Evolutionary conservation across 2,113 vertebrate genomes (phyloP).

Genomic region (Scartelaos histophorus): DNA sequence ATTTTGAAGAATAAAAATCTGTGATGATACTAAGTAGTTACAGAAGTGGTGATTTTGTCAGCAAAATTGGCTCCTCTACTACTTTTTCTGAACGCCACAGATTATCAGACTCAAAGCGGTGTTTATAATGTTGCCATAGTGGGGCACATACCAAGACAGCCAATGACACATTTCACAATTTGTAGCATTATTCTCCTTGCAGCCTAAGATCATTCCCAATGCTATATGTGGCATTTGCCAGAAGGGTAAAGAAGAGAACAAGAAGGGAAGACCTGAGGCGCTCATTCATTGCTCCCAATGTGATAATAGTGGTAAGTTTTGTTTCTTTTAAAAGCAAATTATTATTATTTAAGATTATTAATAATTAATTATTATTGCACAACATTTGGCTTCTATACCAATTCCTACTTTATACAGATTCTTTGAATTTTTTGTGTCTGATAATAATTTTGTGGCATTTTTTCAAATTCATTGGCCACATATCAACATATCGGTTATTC

Average conservation of each 20-base stretch:
- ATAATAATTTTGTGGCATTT: not conserved
- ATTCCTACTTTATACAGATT: not conserved
- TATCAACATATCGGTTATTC: not conserved
- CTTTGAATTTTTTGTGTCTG: not conserved
- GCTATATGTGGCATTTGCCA: constrained; percentile 99
- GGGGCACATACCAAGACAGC: not conserved
- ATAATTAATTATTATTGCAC: no score
- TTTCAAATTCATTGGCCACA: not conserved
- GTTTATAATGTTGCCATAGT: not conserved
- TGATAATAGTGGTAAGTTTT: constrained; percentile 95
- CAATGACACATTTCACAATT: constrained; percentile 60
- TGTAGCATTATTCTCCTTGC: constrained; percentile 99
- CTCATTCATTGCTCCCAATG: constrained; percentile 99
- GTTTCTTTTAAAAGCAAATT: not conserved
- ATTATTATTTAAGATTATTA: no score
- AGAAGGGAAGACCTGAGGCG: constrained; percentile 91
- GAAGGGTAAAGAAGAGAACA: constrained; percentile 99
- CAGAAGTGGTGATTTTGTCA: constrained; percentile 35
- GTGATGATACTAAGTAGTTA: constrained; percentile 46
- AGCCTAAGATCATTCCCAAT: constrained; percentile 99
- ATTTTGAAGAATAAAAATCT: constrained; percentile 60
- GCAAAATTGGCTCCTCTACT: not conserved
- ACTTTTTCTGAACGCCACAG: not conserved
- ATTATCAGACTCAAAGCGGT: not conserved
- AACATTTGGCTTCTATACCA: not conserved